Base-by-base conservation (phyloP, 2,113 vertebrate genomes). In the Lonchura striata region DNA sequence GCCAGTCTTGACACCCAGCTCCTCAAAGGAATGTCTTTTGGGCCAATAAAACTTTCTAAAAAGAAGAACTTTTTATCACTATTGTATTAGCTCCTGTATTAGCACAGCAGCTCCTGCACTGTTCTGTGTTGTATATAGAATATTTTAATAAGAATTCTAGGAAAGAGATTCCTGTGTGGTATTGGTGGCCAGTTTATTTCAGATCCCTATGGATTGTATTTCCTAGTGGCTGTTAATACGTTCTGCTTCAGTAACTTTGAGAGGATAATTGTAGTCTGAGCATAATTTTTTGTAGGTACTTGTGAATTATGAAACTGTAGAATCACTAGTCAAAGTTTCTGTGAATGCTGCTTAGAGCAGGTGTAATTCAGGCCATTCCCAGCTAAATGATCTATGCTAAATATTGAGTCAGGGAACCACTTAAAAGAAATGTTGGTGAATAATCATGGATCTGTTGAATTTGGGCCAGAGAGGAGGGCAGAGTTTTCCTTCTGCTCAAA, bases 401-500 rank as follows among this genome's bases (percentile, higher is more conserved):
- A 35, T 79, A 47, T 11, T 77, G 17, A 60, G 41, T 65, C 57
- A 69, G 41, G 37, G 90, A 79, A 50, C 28, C 18, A 19, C 83
- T 94, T 74, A 28, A 53, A 64, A 64, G 23, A 68, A 79, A 53
- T 39, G 77, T 64, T 54, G 39, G 46, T 47, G 63, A 33, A 56
- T 54, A 64, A 72, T 71, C 22, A 7, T 27, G 31, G 20, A 56
- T 86, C 49, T 87, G 74, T 72, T 37, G 75, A 1, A 28, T 44
- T n/a, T 76, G 72, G 37, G 28, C 25, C 10, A 7, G 44, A 57
- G 76, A 31, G 56, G 49, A 86, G 37, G 49, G 31, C 3, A 9
- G 13, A 19, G 17, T 88, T 94, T 86, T 61, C 11, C 46, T 39
- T 72, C 74, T 77, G 19, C 74, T 85, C 39, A 85, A 93, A 96